A percentile compares a stretch with the other conserved stretches of the same genome.
Conservation (phyloP, 2,797 vertebrate genomes). For the Kryptolebias ocellatus region DNA sequence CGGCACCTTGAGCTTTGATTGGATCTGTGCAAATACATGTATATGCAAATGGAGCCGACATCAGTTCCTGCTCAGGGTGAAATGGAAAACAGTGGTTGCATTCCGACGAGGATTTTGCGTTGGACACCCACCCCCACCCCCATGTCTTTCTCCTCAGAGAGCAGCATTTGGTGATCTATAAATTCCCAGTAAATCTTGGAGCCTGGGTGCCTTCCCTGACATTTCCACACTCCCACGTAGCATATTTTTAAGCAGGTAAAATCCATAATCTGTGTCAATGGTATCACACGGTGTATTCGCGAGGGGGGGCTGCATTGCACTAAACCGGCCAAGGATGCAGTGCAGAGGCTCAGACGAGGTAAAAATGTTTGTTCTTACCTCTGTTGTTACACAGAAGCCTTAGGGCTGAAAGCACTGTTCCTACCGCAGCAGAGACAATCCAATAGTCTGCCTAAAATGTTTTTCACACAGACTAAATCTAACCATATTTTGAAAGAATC, state of each 20-base stretch:
- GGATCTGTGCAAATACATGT: slow-evolving; percentile 84
- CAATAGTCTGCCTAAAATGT: slow-evolving; percentile 57
- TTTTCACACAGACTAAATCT: slow-evolving; percentile 35
- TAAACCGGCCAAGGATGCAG: slow-evolving; percentile 71
- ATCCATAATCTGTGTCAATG: slow-evolving; percentile 87
- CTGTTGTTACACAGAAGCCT: slow-evolving; percentile 72
- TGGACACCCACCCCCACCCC: slow-evolving; percentile 34
- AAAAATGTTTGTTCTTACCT: slow-evolving; percentile 80
- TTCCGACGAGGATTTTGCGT: slow-evolving; percentile 69
- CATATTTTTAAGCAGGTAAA: slow-evolving; percentile 84
- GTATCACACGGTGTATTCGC: slow-evolving; percentile 79
- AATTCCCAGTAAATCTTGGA: slow-evolving; percentile 81
- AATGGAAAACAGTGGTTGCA: slow-evolving; percentile 77
- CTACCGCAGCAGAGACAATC: slow-evolving; percentile 65
- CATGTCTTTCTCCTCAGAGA: slow-evolving; percentile 63
- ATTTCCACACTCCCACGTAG: slow-evolving; percentile 81
- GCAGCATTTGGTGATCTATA: slow-evolving; percentile 77
- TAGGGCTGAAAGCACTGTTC: slow-evolving; percentile 64
- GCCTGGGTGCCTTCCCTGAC: slow-evolving; percentile 78
- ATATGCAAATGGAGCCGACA: slow-evolving; percentile 83
- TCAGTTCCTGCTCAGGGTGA: slow-evolving; percentile 76
- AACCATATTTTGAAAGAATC: slow-evolving; percentile 53
- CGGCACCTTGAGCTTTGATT: slow-evolving; percentile 83
- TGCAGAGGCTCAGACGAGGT: slow-evolving; percentile 73
- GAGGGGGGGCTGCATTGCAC: slow-evolving; percentile 52